These are phyloP conservation scores for Pardalotus punctatus DNA, from an alignment of 2,113 vertebrate species.

Conservation along the genomic window DNA sequence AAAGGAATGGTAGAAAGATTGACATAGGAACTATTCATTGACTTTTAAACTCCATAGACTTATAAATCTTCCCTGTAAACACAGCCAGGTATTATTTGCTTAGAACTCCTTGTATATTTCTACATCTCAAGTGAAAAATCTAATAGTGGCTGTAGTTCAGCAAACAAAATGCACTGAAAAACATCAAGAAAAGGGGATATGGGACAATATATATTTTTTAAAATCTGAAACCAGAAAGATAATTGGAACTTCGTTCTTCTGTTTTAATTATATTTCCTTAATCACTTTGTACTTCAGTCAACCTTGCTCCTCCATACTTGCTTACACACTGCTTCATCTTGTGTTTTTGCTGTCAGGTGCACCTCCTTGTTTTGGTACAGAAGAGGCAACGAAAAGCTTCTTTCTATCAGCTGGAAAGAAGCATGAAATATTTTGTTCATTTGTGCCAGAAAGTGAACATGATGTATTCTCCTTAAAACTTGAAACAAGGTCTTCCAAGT, in stretches of 20 bases:
- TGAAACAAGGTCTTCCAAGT: not conserved
- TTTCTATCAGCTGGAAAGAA: not conserved
- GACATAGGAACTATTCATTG: not conserved
- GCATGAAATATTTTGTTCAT: not conserved
- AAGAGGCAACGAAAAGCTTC: not conserved
- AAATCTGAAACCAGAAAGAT: not conserved
- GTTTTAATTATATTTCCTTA: not conserved
- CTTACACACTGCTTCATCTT: not conserved
- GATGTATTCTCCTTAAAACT: not conserved
- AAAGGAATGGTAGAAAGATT: not conserved
- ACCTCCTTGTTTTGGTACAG: not conserved
- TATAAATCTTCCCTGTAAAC: not conserved
- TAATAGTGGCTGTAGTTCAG: not conserved
- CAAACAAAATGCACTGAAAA: not conserved
- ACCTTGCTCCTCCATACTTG: not conserved
- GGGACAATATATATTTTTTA: not conserved
- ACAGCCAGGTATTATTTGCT: not conserved
- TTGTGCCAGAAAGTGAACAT: not conserved
- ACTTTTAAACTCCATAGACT: not conserved
- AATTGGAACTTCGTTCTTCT: not conserved
- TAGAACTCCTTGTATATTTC: not conserved
- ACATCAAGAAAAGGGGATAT: not conserved
- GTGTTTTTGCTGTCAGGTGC: not conserved
- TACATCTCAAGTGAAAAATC: not conserved
- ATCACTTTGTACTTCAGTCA: not conserved